Base-by-base conservation (phyloP, 2,888 invertebrate genomes). In the Hipparchia semele region DNA sequence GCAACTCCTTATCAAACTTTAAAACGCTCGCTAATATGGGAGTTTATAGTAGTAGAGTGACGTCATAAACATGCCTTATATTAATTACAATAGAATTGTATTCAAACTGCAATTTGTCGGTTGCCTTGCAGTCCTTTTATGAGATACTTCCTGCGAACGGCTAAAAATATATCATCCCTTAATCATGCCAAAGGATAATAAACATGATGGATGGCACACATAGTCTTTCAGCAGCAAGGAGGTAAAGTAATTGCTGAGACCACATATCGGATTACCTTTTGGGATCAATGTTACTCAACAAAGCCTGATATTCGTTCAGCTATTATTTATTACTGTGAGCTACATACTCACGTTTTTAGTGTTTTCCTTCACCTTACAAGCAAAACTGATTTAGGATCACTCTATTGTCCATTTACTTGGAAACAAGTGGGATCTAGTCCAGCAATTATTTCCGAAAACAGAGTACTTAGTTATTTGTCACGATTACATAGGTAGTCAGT, bases 191-290 rank as follows among this genome's bases (percentile, higher is more conserved):
- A 49, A 64, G 62, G 49, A 23, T 64, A 49, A 64, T 12, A 51
- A 13, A 13, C 5, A 64, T 49, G 64, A 49, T 64, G 49, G 64
- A 49, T 49, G 23, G 64, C 13, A 13, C 56, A 58, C 46, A 58
- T 7, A 6, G 58, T 2, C 23, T 64, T 23, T 64, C 13, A 64
- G 64, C 13, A 5, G 46, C 13, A 13, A 49, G 49, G 49, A 51
- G 49, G 13, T 58, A 58, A 58, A 58, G 64, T 51, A 64, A 64
- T 49, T 49, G 49, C 49, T 46, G 49, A 62, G 46, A n/a, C 13
- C 62, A 62, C 46, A 64, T 64, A 64, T 64, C 64, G 9, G 10
- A 64, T 64, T 46, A 62, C 62, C 2, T 6, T 62, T 51, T 64
- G 9, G 49, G 64, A 51, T 64, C 49, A 23, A 23, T 2, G 49